phyloP scores from a whole-genome alignment of 1,140 invertebrate genomes.

The Tyrophagus putrescentiae region DNA sequence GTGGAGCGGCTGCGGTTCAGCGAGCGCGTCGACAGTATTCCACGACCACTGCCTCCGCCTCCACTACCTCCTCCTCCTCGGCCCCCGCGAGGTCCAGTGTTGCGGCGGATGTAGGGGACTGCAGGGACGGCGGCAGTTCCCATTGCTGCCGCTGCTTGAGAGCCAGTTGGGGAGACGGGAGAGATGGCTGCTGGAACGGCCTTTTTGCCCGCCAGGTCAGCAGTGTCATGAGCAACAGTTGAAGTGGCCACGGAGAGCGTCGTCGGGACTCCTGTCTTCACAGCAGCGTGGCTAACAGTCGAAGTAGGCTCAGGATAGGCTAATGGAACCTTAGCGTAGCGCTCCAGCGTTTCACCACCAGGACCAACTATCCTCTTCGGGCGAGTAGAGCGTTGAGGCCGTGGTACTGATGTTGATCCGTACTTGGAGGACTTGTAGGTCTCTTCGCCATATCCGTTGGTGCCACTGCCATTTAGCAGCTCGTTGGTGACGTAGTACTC shows the following conservation, averaged over 20 bases:
- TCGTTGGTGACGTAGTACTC: neutral
- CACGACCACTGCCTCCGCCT: neutral
- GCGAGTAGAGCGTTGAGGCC: neutral
- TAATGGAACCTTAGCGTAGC: no score
- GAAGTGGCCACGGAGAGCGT: neutral
- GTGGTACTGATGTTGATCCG: neutral
- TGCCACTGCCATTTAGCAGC: neutral
- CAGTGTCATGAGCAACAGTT: neutral
- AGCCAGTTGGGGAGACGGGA: neutral
- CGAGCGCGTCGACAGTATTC: neutral
- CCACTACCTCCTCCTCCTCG: no score
- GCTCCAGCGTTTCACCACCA: no score
- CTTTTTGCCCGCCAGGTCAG: conserved; percentile 1
- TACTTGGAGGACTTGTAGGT: conserved; percentile 1
- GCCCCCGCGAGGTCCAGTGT: neutral
- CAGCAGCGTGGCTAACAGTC: no score
- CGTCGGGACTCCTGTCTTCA: no score
- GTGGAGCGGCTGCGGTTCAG: conserved; percentile 4
- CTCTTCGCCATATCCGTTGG: neutral
- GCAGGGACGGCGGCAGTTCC: neutral
- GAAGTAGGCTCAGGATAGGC: no score
- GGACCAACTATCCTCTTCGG: no score
- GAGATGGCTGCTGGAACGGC: neutral
- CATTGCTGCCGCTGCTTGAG: no score
- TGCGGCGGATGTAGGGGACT: neutral